Conservation (phyloP, 2,113 vertebrate genomes). For the Chaenocephalus aceratus region DNA sequence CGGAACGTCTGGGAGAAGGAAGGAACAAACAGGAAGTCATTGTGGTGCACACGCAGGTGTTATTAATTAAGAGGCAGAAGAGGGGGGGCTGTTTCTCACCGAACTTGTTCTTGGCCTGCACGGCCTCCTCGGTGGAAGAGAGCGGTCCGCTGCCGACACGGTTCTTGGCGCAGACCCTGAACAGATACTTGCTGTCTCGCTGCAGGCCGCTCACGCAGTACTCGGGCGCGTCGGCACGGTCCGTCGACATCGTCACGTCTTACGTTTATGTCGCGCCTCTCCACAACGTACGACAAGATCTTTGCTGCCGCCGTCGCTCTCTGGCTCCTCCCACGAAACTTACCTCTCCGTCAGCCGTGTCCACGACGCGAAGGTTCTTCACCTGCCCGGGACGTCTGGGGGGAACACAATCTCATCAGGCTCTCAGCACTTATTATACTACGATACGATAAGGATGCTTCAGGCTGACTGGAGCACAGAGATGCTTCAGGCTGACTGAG, state of each 20-base stretch:
- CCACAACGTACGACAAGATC: slow-evolving; percentile 92
- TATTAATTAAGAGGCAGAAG: too few relatives aligned
- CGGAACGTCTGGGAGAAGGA: slow-evolving; percentile 87
- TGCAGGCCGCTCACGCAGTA: slow-evolving; percentile 94
- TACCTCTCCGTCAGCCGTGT: slow-evolving; percentile 95
- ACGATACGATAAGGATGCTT: too few relatives aligned
- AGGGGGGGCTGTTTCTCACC: slow-evolving; percentile 81
- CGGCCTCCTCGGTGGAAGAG: slow-evolving; percentile 90
- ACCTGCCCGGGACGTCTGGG: slow-evolving; percentile 93
- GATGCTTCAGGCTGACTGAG: too few relatives aligned
- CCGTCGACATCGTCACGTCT: slow-evolving; percentile 93
- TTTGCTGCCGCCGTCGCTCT: slow-evolving; percentile 96
- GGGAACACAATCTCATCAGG: too few relatives aligned
- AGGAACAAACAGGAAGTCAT: not conserved
- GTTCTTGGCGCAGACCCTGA: slow-evolving; percentile 96
- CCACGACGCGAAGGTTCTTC: slow-evolving; percentile 93
- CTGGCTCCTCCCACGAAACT: slow-evolving; percentile 97
- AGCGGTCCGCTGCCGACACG: slow-evolving; percentile 93
- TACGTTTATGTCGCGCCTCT: slow-evolving; percentile 96
- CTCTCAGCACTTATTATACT: too few relatives aligned
- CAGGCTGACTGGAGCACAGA: too few relatives aligned
- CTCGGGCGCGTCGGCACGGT: slow-evolving; percentile 92
- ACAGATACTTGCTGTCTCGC: slow-evolving; percentile 92
- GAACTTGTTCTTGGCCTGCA: slow-evolving; percentile 97
- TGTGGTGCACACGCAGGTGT: too few relatives aligned